A percentile compares a stretch with the other conserved stretches of the same genome.
These are phyloP conservation scores for Phymanthus crucifer DNA, from an alignment of 92 coral and sea anemone species.

Conservation along the genomic window DNA sequence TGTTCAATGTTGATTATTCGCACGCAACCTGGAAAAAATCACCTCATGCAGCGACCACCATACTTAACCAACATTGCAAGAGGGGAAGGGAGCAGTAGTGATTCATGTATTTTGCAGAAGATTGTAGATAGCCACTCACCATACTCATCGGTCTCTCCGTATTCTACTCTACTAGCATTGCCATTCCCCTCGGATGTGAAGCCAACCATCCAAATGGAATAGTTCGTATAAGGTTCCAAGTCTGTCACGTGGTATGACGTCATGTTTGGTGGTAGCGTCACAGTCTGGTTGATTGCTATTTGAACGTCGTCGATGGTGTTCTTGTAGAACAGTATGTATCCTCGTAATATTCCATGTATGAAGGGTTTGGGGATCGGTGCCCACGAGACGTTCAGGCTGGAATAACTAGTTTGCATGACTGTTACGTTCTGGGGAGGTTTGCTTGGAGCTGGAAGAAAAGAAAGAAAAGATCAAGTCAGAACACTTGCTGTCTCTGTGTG, in stretches of 20 bases:
- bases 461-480: background rate
- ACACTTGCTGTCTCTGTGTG: constrained; percentile 50
- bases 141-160: constrained; percentile 59
- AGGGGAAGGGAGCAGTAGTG: too few relatives aligned
- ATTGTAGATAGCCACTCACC: constrained; percentile 66
- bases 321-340: constrained; percentile 52
- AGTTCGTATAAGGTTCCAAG: constrained; percentile 53
- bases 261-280: constrained; percentile 49
- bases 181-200: constrained; percentile 75
- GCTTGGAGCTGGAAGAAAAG: constrained; percentile 51
- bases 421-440: constrained; percentile 53
- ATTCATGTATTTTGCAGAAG: too few relatives aligned
- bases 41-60: too few relatives aligned
- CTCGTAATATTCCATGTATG: constrained; percentile 72
- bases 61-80: too few relatives aligned
- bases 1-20: too few relatives aligned
- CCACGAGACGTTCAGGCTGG: constrained; percentile 70
- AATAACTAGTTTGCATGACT: constrained; percentile 50
- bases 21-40: too few relatives aligned
- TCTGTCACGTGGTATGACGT: constrained; percentile 50
- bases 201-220: constrained; percentile 62
- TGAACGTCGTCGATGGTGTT: constrained; percentile 8
- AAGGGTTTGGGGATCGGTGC: constrained; percentile 56
- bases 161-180: constrained; percentile 29
- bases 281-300: constrained; percentile 17